Evolutionary conservation across 2,113 vertebrate genomes (phyloP), one percentile per base, ranked within the genome.

Genomic region (Rhineura floridana): DNA sequence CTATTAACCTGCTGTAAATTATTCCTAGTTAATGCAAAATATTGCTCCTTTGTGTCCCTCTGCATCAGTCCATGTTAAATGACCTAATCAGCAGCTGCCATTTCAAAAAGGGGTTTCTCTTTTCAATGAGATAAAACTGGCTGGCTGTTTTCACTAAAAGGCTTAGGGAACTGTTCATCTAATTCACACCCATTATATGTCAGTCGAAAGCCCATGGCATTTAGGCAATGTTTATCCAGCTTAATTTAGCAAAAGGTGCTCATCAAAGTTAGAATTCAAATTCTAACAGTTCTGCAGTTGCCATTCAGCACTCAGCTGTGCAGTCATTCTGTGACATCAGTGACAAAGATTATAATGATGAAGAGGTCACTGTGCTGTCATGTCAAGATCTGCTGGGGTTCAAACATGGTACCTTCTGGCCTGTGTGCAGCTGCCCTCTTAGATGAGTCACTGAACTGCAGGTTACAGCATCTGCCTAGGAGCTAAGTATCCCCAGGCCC

Each of bases 1-100:
- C 93, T 92, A 94, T 42, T 59, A 95, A 84, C 72, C 42, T 73
- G 28, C 67, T 86, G 12, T 50, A 92, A 84, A 23, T 90, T 86
- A 92, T 91, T 91, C 63, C 91, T 78, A 93, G 88, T 89, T 92
- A 94, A 90, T 90, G 30, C 92, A 95, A 95, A 93, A 88, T 86
- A 85, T 81, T 0, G 0, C 80, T 93, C 36, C 62, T 88, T 1
- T 63, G 6, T 88, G 84, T 92, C 17, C 83, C 23, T 81, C 25
- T 93, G 87, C 85, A 3, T 65, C 65, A 81, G 62, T 87, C 85
- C 69, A 89, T 23, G 23, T 36, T 81, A 62, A 23, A 23, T 83
- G 81, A 69, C 63, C 44, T 69, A 48, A 69, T 83, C 44, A n/a
- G 65, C 42, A 69, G 17, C 65, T 69, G 44, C 30, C 44, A 46